Evolutionary conservation across 2,888 invertebrate genomes (phyloP), one percentile per base, ranked within the genome.

Genomic region (Polyommatus icarus): DNA sequence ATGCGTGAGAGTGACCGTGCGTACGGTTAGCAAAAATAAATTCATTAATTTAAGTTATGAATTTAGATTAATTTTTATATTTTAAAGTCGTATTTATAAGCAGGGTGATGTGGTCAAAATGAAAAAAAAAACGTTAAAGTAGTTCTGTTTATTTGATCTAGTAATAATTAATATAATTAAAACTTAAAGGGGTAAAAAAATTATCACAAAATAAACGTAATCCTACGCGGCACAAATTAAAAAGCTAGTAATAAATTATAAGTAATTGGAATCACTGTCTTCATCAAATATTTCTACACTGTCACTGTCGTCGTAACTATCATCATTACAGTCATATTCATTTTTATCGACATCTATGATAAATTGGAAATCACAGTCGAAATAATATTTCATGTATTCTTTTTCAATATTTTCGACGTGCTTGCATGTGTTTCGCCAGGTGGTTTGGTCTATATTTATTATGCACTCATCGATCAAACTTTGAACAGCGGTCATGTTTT

Each of bases 401-500:
- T 76, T 77, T 78, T 78, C 80, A 46, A 76, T 77, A 59, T 78
- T 78, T 78, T 80, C 78, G 12, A 79, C 76, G 50, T 79, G 79
- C 8, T 77, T 36, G 73, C 79, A 79, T n/a, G 79, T 79, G 15
- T 76, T 80, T 50, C 10, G 40, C 80, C 79, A 80, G 32, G 40
- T 78, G 15, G 20, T 50, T n/a, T 36, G 59, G 20, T 73, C 61
- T 18, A 77, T 73, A 12, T n/a, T 20, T 18, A 61, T 61, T 12
- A 78, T 12, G 18, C 75, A 6, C 29, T 76, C 78, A 54, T 59
- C 6, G 8, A 77, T 78, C n/a, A 76, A 61, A 46, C n/a, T 73
- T 59, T 73, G 24, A 15, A 75, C 67, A 5, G 78, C 77, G 79
- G 80, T 80, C 67, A 82, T 40, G 76, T 78, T 82, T 80, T 78